phyloP scores from a whole-genome alignment of 2,797 vertebrate species.

The Tapirus indicus region DNA sequence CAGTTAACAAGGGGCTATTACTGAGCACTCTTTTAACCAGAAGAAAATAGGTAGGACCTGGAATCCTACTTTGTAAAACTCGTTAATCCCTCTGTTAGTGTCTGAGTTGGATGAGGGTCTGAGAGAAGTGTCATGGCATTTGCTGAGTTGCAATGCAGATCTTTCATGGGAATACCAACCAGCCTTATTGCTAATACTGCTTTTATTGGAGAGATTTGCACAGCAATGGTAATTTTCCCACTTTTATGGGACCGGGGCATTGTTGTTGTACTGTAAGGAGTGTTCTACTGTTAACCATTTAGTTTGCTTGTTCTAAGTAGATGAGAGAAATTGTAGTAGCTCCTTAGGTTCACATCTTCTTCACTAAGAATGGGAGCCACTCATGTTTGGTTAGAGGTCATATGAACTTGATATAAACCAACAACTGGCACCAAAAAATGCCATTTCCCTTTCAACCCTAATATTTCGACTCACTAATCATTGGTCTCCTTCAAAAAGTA shows the following conservation, averaged over 20 bases:
- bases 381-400: neutral
- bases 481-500: constrained; percentile 3
- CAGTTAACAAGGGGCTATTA: neutral
- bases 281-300: neutral
- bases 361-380: neutral
- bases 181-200: neutral
- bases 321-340: neutral
- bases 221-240: neutral
- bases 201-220: constrained; percentile 30
- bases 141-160: neutral
- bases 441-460: neutral
- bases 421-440: neutral
- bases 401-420: neutral
- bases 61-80: neutral
- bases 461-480: neutral
- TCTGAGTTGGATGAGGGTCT: neutral
- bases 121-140: neutral
- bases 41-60: neutral
- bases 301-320: constrained; percentile 22
- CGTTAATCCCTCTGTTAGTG: neutral
- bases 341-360: neutral
- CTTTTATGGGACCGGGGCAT: neutral
- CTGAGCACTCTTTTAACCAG: neutral
- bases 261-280: neutral
- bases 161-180: neutral